Base-by-base conservation (phyloP, 2,113 vertebrate species). In the Galemys pyrenaicus region DNA sequence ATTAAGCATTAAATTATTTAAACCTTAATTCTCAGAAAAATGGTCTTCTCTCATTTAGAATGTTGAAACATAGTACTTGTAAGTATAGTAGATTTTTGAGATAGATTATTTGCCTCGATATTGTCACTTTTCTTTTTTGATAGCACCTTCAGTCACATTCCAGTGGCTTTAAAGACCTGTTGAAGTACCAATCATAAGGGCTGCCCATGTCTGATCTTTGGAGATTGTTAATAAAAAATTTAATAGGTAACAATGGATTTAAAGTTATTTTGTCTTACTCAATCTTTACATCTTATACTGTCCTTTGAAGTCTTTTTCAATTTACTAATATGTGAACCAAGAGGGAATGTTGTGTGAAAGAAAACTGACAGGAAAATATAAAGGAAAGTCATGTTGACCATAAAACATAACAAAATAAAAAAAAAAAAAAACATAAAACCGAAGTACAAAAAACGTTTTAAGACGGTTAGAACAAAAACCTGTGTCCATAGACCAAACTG, bases 141-240 rank as follows among this genome's bases (percentile, higher is more conserved):
- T 49, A 94, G 88, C 54, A 70, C 8, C 1, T 51, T 44, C 73
- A 54, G 10, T 60, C 46, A 74, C 73, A 22, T 92, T 97, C 85
- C 96, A 86, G 30, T 26, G 97, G 15, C 54, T 75, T 75, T 93
- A 98, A 98, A 28, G 85, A 97, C 77, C 96, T 97, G 5, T 87
- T 98, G 4, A 3, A 11, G 0, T 73, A 96, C 28, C 28, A n/a
- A n/a, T n/a, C n/a, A n/a, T 98, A 92, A 98, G 98, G 98, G 92
- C 20, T 24, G 96, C 97, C 0, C 97, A 98, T 0, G 62, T 96
- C 2, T 5, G 16, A 79, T 97, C 97, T 70, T 70, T 98, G 44
- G 44, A 79, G 32, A 77, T 37, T 0, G 92, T 85, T 0, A n/a
- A 16, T 39, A 96, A 95, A 78, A 97, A 37, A 28, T 98, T 98